Base-by-base conservation (phyloP, 2,888 invertebrate genomes). In the Limnephilus lunatus region DNA sequence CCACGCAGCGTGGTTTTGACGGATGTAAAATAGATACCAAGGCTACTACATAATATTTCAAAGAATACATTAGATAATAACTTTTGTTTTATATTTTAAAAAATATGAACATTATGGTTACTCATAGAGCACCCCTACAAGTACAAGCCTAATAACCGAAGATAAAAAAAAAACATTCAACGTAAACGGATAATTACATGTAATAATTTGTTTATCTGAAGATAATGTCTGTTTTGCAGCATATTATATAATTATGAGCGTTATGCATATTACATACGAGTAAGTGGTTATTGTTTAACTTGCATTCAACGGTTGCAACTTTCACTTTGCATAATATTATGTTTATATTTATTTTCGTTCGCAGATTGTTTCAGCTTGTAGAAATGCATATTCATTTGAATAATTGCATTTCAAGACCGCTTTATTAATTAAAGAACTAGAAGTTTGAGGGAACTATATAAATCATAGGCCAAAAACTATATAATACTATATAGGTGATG, bases 221-320 rank as follows among this genome's bases (percentile, higher is more conserved):
- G 68, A 68, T 68, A 7, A 68, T 7, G 25, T 68, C 25, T 68
- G 25, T n/a, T 68, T 68, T 68, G 25, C 68, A 68, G 68, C 25
- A 9, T 25, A 68, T 68, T 68, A 25, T 68, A n/a, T 68, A 68
- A 68, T 68, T 68, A 25, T 68, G 25, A 68, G 25, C 25, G n/a
- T 68, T 68, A 68, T 68, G 68, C 68, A 68, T 68, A 25, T 68
- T 68, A 25, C 68, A 68, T 68, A 82, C 15, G 30, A 30, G n/a
- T 85, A 86, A 86, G 44, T 86, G 39, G 14, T 86, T 44, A 19
- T 30, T 86, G 25, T 30, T 44, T 86, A 68, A n/a, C 48, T 86
- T 30, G 39, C 39, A 39, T 11, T 15, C 25, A 15, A 44, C 39
- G 4, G 25, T 86, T 44, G 44, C 44, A 39, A n/a, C 44, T 14